Evolutionary conservation across 2,113 vertebrate species (phyloP).

Genomic region (Lynx canadensis): DNA sequence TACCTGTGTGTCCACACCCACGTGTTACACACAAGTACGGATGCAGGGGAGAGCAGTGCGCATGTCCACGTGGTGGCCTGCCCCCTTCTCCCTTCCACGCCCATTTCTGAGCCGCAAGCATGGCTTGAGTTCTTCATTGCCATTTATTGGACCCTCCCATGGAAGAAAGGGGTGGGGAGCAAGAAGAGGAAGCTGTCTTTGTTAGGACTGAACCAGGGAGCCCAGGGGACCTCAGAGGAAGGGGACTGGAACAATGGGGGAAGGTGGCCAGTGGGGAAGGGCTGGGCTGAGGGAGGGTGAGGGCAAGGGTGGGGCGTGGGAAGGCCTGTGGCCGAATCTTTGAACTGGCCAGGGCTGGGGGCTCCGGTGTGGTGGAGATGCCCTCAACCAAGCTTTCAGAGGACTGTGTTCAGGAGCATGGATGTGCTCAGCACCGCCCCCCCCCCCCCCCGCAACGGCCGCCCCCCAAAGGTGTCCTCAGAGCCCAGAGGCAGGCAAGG

Average conservation of each 20-base stretch:
- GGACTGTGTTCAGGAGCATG: not conserved
- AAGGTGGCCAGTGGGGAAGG: not conserved
- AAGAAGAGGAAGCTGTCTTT: not conserved
- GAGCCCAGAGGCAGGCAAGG: not conserved
- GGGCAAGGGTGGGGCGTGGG: not conserved
- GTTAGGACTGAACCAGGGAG: not conserved
- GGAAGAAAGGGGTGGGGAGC: not conserved
- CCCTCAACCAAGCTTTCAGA: not conserved
- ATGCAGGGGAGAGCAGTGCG: not conserved
- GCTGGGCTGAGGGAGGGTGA: not conserved
- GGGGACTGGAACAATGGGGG: not conserved
- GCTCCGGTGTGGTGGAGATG: not conserved
- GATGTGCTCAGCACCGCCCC: not conserved
- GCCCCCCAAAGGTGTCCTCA: not conserved
- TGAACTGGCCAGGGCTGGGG: not conserved
- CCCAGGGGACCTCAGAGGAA: not conserved
- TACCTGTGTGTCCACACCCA: fast-evolving
- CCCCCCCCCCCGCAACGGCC: no score
- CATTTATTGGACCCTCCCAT: constrained; percentile 64
- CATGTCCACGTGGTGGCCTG: fast-evolving
- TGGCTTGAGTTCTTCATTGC: not conserved
- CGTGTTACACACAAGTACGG: fast-evolving
- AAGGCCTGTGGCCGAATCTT: not conserved
- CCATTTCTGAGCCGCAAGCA: not conserved
- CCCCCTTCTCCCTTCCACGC: not conserved